Conservation (phyloP, 2,113 vertebrate species). For the Hyperoodon ampullatus region DNA sequence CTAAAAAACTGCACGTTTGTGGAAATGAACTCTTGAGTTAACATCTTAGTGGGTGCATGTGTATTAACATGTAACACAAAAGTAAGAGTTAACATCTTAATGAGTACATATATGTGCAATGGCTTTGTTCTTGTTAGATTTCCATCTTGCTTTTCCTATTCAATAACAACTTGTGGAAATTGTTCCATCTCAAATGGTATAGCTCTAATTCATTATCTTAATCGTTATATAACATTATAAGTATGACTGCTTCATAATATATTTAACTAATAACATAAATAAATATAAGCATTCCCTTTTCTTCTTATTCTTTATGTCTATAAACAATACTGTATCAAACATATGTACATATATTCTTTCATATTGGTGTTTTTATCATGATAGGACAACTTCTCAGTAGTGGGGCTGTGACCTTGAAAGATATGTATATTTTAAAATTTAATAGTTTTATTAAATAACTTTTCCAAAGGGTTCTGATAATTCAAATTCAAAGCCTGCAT, state of each 20-base stretch:
- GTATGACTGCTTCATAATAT: not conserved
- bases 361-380: not conserved
- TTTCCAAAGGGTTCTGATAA: not conserved
- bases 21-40: not conserved
- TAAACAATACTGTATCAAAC: not conserved
- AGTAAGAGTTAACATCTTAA: not conserved
- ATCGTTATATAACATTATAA: not conserved
- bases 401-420: not conserved
- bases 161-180: constrained; percentile 15
- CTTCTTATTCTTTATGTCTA: not conserved
- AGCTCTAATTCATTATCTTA: not conserved
- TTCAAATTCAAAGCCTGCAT: not conserved
- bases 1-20: not conserved
- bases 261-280: not conserved
- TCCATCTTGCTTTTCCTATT: not conserved
- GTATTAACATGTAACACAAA: not conserved
- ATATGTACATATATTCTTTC: not conserved
- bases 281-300: not conserved
- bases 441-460: not conserved
- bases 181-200: not conserved
- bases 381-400: not conserved
- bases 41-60: not conserved
- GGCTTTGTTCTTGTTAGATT: not conserved
- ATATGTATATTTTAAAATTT: constrained; percentile 18
- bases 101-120: not conserved